Evolutionary conservation across 2,888 invertebrate genomes (phyloP), one percentile per base, ranked within the genome.

Genomic region (Dione vanillae): DNA sequence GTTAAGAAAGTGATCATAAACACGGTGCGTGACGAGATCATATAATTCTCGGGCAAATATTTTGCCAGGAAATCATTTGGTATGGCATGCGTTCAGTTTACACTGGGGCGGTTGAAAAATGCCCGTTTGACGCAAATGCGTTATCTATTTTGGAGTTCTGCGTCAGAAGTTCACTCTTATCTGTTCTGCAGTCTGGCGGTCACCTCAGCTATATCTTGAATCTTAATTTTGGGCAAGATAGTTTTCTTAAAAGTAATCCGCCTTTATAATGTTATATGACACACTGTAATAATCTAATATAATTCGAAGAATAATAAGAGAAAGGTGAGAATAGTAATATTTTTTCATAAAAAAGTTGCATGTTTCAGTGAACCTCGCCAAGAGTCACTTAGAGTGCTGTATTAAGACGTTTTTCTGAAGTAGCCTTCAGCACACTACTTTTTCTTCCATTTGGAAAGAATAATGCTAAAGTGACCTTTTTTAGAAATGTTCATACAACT

Each of bases 131-230:
- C 93, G 93, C 92, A 93, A 92, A 92, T 90, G 90, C 89, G 90
- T 93, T 92, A 91, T 93, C 92, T 93, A 92, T 92, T 93, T 92
- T 88, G 89, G 91, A 90, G 84, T 84, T 88, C 85, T 91, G 90
- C 92, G 92, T 93, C 92, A 93, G 84, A 85, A 82, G 83, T 80
- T 83, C 80, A 79, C 76, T 85, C 86, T 90, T 92, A 92, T 90
- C 91, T 90, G 84, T 82, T 89, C 84, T 87, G 88, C 86, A 86
- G 87, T 89, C 88, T 90, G 86, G 83, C 88, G 89, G 89, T 90
- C 90, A 87, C 86, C 85, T 84, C 78, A 77, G 77, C 80, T 81
- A 81, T 86, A 79, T 84, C 76, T 76, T 75, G 71, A 69, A 71
- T 73, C 74, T 71, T 74, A 74, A 71, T 73, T 73, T 76, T 80